A percentile compares a stretch with the other conserved stretches of the same genome.
These are phyloP conservation scores for Vanessa atalanta DNA, from an alignment of 1,140 invertebrate genomes.

Conservation along the genomic window DNA sequence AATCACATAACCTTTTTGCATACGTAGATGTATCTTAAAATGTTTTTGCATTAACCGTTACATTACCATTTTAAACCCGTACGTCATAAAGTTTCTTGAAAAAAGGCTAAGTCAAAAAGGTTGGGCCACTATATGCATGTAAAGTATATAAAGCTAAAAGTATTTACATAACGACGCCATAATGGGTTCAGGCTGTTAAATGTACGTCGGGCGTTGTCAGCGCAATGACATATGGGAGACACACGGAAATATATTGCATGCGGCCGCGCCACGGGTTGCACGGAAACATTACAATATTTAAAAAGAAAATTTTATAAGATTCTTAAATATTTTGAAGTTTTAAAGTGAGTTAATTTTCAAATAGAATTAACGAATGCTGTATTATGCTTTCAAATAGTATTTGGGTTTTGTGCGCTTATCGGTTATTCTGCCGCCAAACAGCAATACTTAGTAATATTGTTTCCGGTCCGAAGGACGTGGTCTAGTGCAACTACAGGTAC, in stretches of 20 bases:
- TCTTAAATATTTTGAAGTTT: too few relatives aligned
- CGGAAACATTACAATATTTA: neutral
- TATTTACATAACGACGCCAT: slow-evolving; percentile 60
- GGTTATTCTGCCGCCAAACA: too few relatives aligned
- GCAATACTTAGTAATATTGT: too few relatives aligned
- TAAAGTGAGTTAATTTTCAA: too few relatives aligned
- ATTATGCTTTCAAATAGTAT: too few relatives aligned
- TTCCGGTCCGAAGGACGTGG: too few relatives aligned
- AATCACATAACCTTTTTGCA: neutral
- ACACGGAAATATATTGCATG: slow-evolving; percentile 22
- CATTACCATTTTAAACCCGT: slow-evolving; percentile 32
- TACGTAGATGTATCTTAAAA: neutral
- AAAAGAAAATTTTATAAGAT: neutral
- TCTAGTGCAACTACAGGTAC: too few relatives aligned
- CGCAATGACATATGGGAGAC: slow-evolving; percentile 41
- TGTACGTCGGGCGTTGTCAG: slow-evolving; percentile 45
- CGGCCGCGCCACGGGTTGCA: neutral
- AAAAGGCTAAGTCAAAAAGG: slow-evolving; percentile 42
- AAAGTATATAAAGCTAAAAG: slow-evolving; percentile 47
- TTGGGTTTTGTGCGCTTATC: too few relatives aligned
- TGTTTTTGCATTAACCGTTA: neutral
- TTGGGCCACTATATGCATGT: slow-evolving; percentile 36
- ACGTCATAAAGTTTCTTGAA: slow-evolving; percentile 37
- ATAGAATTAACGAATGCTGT: too few relatives aligned
- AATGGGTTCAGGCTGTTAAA: slow-evolving; percentile 56